Base-by-base conservation (phyloP, 2,888 invertebrate genomes). In the Agapetus fuscipes region DNA sequence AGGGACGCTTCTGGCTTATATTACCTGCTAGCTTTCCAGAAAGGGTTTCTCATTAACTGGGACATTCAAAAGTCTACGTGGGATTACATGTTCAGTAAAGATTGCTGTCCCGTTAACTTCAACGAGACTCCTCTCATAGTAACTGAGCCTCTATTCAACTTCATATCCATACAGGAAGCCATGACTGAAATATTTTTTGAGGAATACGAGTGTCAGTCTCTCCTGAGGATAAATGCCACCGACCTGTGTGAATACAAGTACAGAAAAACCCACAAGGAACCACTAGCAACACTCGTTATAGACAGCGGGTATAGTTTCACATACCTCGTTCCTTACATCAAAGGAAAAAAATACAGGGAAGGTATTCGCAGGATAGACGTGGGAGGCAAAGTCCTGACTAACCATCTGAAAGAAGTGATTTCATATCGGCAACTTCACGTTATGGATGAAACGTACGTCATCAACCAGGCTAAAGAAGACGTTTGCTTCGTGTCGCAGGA, bases 391-490 rank as follows among this genome's bases (percentile, higher is more conserved):
- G 76, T 91, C 7, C 60, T 98, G 43, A 98, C 97, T 0, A 99
- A 98, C 68, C 93, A 97, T 62, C 67, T 99, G 30, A 99, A 98
- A 60, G 98, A 98, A 62, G 78, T 96, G 11, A 80, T 97, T 50
- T 97, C 97, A 0, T 99, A 98, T 60, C 71, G 83, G 28, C 96
- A 97, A 57, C 64, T 97, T 30, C 91, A 98, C 68, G 95, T 99
- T 0, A 93, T 96, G 91, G 96, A 97, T 58, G 98, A 98, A 62
- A 94, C 95, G 0, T 94, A 88, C 64, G 94, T 98, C 0, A 91
- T 98, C 31, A 98, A 98, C 64, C 96, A 98, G 66, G 87, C 85
- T 1, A 99, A 99, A 61, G 98, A 99, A 63, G 97, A 98, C 58
- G 80, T 87, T 0, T 97, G 97, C 58, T 98, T 81, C 66, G 91